A percentile compares a stretch with the other conserved stretches of the same genome.
phyloP scores from a whole-genome alignment of 2,797 vertebrate species.

The Tokudaia muenninki region DNA sequence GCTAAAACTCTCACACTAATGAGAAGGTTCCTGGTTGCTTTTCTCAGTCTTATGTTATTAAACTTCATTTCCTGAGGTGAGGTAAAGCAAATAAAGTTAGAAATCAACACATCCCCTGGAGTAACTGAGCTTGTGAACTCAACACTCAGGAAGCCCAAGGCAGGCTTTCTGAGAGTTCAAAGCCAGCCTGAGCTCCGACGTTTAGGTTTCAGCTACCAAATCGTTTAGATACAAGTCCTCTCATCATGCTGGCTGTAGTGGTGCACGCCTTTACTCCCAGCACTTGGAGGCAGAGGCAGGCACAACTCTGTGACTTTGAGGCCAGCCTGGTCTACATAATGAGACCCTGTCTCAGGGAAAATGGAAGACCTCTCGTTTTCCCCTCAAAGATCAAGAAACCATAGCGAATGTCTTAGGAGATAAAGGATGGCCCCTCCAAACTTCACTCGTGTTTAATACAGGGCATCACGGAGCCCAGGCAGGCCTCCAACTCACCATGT shows the following conservation, averaged over 20 bases:
- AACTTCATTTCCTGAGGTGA: not conserved
- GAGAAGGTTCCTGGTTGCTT: not conserved
- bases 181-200: not conserved
- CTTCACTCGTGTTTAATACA: not conserved
- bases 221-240: not conserved
- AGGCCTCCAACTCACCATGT: not conserved
- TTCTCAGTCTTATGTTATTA: constrained; percentile 16
- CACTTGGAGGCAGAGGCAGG: not conserved
- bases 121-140: not conserved
- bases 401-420: not conserved
- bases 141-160: not conserved
- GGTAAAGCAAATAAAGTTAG: not conserved
- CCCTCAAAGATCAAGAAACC: not conserved
- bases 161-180: not conserved
- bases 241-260: not conserved
- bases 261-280: not conserved
- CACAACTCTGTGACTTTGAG: not conserved
- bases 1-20: not conserved
- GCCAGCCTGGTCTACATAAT: not conserved
- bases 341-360: not conserved
- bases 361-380: not conserved
- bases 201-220: not conserved
- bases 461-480: not conserved
- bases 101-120: not conserved
- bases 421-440: not conserved